Percentiles rank a stretch among this genome's conserved stretches.
These are phyloP conservation scores for Platycheirus albimanus DNA, from an alignment of 2,888 invertebrate species.

Conservation along the genomic window DNA sequence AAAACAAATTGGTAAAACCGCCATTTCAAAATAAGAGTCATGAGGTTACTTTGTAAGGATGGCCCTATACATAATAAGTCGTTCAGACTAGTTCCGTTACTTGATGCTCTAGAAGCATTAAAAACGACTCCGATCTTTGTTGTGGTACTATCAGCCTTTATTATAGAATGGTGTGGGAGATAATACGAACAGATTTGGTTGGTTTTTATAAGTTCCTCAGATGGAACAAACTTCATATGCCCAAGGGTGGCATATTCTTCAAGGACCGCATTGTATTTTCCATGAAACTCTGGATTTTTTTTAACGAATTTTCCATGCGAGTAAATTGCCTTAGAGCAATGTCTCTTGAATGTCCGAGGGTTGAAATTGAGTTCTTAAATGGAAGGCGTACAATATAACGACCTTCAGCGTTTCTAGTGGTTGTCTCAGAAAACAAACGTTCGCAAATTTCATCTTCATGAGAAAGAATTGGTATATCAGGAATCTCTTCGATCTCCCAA, in stretches of 20 bases:
- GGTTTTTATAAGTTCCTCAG: not conserved
- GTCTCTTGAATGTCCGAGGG: too few species aligned
- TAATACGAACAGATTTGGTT: not conserved
- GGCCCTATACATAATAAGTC: not conserved
- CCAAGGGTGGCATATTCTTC: not conserved
- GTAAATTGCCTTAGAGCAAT: not conserved
- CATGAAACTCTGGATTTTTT: too few species aligned
- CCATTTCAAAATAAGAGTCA: too few species aligned
- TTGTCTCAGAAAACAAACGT: not conserved
- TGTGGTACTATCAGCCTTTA: not conserved
- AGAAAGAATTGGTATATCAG: not conserved
- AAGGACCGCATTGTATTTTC: not conserved
- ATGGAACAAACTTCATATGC: not conserved
- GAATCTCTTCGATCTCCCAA: slow-evolving; percentile 16
- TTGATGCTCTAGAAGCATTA: slow-evolving; percentile 5
- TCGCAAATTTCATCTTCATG: not conserved
- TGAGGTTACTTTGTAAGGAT: not conserved
- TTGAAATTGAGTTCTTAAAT: too few species aligned
- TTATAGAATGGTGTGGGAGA: not conserved
- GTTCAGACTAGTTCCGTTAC: not conserved
- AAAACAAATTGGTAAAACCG: too few species aligned
- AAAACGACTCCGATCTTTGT: slow-evolving; percentile 1
- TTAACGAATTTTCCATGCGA: not conserved
- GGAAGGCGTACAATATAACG: not conserved
- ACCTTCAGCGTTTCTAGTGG: not conserved